Base-by-base conservation (phyloP, 2,888 invertebrate species). In the Abrostola triplasia region DNA sequence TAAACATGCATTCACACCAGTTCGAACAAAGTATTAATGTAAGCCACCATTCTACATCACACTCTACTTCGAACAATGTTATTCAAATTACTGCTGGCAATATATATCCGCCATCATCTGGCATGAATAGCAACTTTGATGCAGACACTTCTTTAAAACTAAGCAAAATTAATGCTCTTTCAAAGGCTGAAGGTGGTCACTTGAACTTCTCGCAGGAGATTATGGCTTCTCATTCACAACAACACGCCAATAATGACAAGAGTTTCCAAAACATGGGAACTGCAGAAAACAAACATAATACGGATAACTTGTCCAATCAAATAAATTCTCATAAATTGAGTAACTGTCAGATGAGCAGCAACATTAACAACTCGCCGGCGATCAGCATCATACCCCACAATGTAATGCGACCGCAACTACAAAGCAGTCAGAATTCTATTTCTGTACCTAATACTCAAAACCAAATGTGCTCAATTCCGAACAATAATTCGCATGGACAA, bases 21-120 rank as follows among this genome's bases (percentile, higher is more conserved):
- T 94, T 89, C 66, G 94, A 94, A 53, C 84, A 90, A 5, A 89
- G 82, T 44, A 70, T 90, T 13, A 93, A 90, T 72, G 88, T 90
- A 8, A 93, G 90, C 70, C 93, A 93, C 72, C 93, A 94, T 76
- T 87, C 92, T 5, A 81, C 91, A 51, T 82, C 86, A 13, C 93
- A 93, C 77, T 85, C 92, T 5, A 85, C 91, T 9, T 86, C 92
- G 1, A 94, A 93, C 76, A 94, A 94, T 75, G 90, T 94, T 6
- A 94, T 94, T 67, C 94, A 94, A 82, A 94, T 94, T 70, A 90
- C 92, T 67, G 89, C 94, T 66, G 94, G 94, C 63, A 94, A 93
- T 70, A 94, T 94, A 71, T 94, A 94, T 71, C 84, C 92, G 11
- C 92, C 93, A 12, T 88, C 92, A 41, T 89, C 93, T 9, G 85